Base-by-base conservation (phyloP, 2,888 invertebrate genomes). In the Epinotia nisella region DNA sequence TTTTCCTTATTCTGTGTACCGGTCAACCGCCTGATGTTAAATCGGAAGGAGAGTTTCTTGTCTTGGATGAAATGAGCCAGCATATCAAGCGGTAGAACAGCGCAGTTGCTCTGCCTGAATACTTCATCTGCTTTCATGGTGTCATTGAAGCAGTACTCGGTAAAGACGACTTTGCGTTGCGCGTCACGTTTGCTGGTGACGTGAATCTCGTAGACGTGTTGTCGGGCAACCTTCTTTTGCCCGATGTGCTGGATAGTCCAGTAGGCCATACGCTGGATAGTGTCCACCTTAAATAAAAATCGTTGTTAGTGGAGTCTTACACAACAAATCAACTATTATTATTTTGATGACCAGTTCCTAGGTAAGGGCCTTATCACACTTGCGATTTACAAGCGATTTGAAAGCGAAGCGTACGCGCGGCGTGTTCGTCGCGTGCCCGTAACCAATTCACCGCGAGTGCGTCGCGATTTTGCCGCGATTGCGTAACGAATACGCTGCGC, bases 191-290 rank as follows among this genome's bases (percentile, higher is more conserved):
- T 87, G 79, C 91, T 91, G 11, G 78, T 81, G 0, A 93, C 76
- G 51, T 90, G 88, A 74, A 93, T 87, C 78, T 92, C 92, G 75
- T 89, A 93, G 55, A 91, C 79, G 73, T 90, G 87, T 64, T 90
- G 87, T 21, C 84, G 82, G 1, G 93, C 93, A 2, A 76, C 76
- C 73, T 83, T 84, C 78, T 88, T 90, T 56, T 86, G 85, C 24
- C 92, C 93, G 51, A 93, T 90, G 62, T 85, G 89, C 76, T 93
- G 93, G 29, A 93, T 76, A 19, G 85, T 76, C 90, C 90, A 93
- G 76, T 87, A 93, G 3, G 84, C 87, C 86, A 89, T 85, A 69
- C 92, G 89, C 76, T 89, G 88, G 61, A 86, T 76, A 15, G 88
- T 89, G 69, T 91, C 90, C 15, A 91, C 83, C 77, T 62, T 29